Evolutionary conservation across 1,140 invertebrate species (phyloP).

Genomic region (Drosophila murphyi): DNA sequence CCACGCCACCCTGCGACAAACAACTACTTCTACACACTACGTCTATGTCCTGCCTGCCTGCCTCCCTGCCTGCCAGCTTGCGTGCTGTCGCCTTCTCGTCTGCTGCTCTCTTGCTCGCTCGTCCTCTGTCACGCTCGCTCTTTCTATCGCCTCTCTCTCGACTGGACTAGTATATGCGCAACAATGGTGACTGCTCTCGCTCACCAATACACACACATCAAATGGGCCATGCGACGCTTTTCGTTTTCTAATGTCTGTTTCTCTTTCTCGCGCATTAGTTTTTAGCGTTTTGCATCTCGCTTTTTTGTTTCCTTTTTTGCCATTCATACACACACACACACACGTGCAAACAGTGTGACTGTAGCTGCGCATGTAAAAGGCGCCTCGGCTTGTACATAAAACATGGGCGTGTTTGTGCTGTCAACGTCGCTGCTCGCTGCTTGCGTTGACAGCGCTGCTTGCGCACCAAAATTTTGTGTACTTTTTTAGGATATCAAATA

Average conservation of each 20-base stretch:
- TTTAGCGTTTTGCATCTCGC: conserved; percentile 83
- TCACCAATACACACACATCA: conserved; percentile 42
- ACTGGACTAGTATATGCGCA: conserved; percentile 40
- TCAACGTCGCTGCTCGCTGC: conserved; percentile 51
- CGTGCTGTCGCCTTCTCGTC: conserved; percentile 9
- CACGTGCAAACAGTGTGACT: conserved; percentile 20
- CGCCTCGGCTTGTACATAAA: conserved; percentile 73
- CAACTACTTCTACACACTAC: conserved; percentile 45
- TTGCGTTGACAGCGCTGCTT: conserved; percentile 48
- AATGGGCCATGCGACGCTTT: conserved; percentile 46
- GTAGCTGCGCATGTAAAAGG: conserved; percentile 49
- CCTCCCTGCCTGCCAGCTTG: background rate
- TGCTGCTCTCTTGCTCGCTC: conserved; percentile 34
- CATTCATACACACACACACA: conserved; percentile 27
- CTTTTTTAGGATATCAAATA: conserved; percentile 84
- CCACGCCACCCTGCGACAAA: conserved; percentile 1
- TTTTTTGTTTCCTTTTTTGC: conserved; percentile 83
- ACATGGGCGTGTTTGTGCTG: conserved; percentile 81
- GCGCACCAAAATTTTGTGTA: conserved; percentile 79
- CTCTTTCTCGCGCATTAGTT: conserved; percentile 84
- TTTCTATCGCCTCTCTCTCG: conserved; percentile 44
- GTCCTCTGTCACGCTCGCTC: conserved; percentile 32
- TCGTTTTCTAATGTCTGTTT: conserved; percentile 82
- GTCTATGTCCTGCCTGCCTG: conserved; percentile 24
- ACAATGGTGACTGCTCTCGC: conserved; percentile 55